Evolutionary conservation across 1,140 invertebrate species (phyloP).

Genomic region (Neodiprion fabricii): DNA sequence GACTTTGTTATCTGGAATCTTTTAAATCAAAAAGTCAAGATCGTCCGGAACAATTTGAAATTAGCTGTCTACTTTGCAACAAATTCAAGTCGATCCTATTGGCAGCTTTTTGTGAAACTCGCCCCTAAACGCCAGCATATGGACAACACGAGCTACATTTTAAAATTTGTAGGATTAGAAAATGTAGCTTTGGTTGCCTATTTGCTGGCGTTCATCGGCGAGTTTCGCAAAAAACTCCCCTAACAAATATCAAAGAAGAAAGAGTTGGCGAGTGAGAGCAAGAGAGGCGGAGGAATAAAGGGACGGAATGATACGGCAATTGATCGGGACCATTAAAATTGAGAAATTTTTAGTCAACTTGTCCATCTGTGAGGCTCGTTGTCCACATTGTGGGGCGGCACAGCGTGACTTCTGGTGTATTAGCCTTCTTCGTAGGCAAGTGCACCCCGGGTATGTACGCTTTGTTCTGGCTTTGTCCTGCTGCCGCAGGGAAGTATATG

Average conservation of each 20-base stretch:
- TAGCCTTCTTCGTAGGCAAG: conserved; percentile 32
- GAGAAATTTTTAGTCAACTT: not conserved
- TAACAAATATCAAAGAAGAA: not conserved
- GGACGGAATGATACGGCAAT: too few species aligned
- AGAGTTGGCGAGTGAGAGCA: not conserved
- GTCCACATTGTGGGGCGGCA: not conserved
- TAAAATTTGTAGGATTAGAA: too few species aligned
- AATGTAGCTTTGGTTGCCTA: too few species aligned
- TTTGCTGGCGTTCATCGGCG: too few species aligned
- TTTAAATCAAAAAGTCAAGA: too few species aligned
- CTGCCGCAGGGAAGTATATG: conserved; percentile 32
- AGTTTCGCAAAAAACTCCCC: not conserved
- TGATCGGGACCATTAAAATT: not conserved
- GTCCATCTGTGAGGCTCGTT: not conserved
- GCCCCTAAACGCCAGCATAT: too few species aligned
- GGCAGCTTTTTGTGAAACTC: too few species aligned
- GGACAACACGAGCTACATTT: too few species aligned
- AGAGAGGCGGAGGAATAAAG: not conserved
- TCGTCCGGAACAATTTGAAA: too few species aligned
- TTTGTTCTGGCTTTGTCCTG: conserved; percentile 23
- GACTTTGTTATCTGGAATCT: too few species aligned
- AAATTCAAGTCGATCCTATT: too few species aligned
- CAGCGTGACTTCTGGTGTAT: conserved; percentile 32
- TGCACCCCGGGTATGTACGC: conserved; percentile 33
- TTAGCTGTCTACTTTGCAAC: too few species aligned